These are phyloP conservation scores for Actinia tenebrosa DNA, from an alignment of 64 coral and sea anemone species.

Conservation along the genomic window DNA sequence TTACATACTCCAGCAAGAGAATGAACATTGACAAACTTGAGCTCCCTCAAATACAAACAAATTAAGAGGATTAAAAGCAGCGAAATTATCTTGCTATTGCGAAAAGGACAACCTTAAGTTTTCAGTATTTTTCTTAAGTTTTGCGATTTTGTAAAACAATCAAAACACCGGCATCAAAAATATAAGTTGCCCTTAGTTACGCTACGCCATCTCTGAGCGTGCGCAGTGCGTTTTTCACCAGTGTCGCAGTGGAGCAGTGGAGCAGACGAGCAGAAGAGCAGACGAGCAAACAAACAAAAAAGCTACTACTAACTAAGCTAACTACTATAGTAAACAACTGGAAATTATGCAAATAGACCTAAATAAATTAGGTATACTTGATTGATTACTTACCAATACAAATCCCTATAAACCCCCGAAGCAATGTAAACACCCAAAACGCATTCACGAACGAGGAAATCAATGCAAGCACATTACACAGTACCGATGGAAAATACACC, in stretches of 20 bases:
- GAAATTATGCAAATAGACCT: neutral
- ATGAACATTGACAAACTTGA: constrained; percentile 36
- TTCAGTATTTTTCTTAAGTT: too few relatives aligned
- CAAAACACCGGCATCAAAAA: too few relatives aligned
- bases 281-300: neutral
- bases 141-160: too few relatives aligned
- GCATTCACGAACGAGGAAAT: constrained; percentile 34
- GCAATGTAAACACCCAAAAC: constrained; percentile 47
- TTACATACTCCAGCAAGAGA: constrained; percentile 57
- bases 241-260: too few relatives aligned
- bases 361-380: neutral
- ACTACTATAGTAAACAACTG: too few relatives aligned
- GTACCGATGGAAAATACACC: constrained; percentile 13
- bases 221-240: too few relatives aligned
- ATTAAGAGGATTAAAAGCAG: too few relatives aligned
- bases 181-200: too few relatives aligned
- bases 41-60: neutral
- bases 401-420: constrained; percentile 26
- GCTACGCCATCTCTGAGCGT: too few relatives aligned
- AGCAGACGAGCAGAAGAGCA: neutral
- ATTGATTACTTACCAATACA: constrained; percentile 21
- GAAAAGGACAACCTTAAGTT: too few relatives aligned
- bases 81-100: too few relatives aligned
- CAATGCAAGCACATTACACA: constrained; percentile 23
- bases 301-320: too few relatives aligned